Evolutionary conservation across 2,888 invertebrate species (phyloP).

Genomic region (Amiota communis): DNA sequence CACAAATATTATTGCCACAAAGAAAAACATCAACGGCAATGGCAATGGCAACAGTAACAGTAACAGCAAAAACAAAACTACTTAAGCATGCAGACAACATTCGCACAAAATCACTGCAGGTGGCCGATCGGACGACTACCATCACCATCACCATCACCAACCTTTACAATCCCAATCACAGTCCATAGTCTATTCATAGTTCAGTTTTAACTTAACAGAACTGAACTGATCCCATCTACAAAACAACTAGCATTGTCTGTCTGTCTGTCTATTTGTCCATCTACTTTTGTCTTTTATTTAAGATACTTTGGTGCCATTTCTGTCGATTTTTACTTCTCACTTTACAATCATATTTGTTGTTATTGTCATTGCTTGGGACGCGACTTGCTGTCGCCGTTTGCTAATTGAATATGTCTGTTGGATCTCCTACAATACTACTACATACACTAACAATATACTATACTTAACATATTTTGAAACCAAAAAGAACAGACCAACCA

Average conservation of each 20-base stretch:
- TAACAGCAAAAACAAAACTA: constrained; percentile 30
- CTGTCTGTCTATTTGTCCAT: constrained; percentile 24
- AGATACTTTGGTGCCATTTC: not conserved
- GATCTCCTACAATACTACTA: no score
- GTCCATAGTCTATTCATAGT: not conserved
- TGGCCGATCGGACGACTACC: constrained; percentile 42
- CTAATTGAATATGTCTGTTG: constrained; percentile 52
- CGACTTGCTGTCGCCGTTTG: constrained; percentile 59
- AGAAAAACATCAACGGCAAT: not conserved
- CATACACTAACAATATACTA: no score
- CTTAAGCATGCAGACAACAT: constrained; percentile 25
- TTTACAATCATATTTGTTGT: not conserved
- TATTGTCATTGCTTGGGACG: not conserved
- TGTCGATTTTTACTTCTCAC: constrained; percentile 9
- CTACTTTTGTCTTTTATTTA: constrained; percentile 17
- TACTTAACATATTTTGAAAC: no score
- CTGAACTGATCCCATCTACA: not conserved
- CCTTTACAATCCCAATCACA: not conserved
- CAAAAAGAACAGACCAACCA: constrained; percentile 39
- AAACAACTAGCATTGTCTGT: not conserved
- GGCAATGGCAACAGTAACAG: no score
- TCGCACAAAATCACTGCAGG: constrained; percentile 63
- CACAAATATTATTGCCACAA: constrained; percentile 64
- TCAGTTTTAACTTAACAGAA: not conserved
- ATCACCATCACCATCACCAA: no score